Evolutionary conservation across 2,888 invertebrate species (phyloP).

Genomic region (Mechanitis mazaeus): DNA sequence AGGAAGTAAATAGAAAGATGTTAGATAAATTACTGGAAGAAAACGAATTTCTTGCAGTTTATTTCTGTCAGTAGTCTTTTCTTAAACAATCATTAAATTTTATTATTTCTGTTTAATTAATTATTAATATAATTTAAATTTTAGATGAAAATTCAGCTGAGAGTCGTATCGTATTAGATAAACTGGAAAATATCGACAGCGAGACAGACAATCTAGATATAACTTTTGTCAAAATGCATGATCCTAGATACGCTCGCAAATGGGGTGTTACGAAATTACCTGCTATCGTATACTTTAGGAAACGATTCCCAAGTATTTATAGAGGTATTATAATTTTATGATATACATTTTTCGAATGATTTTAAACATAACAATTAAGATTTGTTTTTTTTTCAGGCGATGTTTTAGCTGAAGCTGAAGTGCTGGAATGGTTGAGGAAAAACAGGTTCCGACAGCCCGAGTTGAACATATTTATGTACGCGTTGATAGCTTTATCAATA

Average conservation of each 20-base stretch:
- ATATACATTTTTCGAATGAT: background rate
- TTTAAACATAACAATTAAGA: constrained; percentile 17
- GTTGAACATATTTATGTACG: constrained; percentile 95
- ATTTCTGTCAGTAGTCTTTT: constrained; percentile 87
- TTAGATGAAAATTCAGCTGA: constrained; percentile 89
- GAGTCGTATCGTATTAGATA: constrained; percentile 88
- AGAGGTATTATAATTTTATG: constrained; percentile 78
- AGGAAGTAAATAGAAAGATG: constrained; percentile 98
- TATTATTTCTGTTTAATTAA: background rate
- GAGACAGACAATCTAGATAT: constrained; percentile 96
- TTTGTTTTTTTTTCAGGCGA: constrained; percentile 78
- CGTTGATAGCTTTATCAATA: constrained; percentile 88
- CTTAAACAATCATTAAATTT: background rate
- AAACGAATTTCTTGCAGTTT: constrained; percentile 95
- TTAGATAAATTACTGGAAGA: constrained; percentile 95
- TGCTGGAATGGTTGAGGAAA: constrained; percentile 94
- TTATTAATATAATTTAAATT: constrained; percentile 28
- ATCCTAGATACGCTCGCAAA: constrained; percentile 92
- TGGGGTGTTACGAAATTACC: constrained; percentile 96
- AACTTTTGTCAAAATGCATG: constrained; percentile 95
- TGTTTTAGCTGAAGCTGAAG: constrained; percentile 88
- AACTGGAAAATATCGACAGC: constrained; percentile 94
- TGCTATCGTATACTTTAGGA: constrained; percentile 93
- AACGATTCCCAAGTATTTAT: constrained; percentile 94
- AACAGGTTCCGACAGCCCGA: constrained; percentile 95